Base-by-base conservation (phyloP, 2,113 vertebrate genomes). In the Hemicordylus capensis region DNA sequence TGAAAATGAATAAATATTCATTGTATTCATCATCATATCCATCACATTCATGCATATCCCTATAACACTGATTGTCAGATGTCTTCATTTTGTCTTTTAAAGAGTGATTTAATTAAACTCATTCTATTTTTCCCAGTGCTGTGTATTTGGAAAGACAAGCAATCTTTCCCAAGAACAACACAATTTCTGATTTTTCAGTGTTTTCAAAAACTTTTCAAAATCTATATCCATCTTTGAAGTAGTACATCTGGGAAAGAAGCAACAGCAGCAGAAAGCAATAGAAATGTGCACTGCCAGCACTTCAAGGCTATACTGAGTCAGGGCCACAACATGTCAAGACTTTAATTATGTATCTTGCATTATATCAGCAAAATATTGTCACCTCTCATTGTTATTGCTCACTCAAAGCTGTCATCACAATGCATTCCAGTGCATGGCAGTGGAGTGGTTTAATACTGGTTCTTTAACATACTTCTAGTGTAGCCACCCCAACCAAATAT, bases 351-450 rank as follows among this genome's bases (percentile, higher is more conserved):
- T 88, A 81, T 75, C 85, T 64, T 77, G 1, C 54, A 61, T 85
- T 72, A 37, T 76, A 48, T 73, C 87, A 11, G 51, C 77, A 81
- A 79, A 87, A 72, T 83, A 44, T 54, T 72, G 83, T 14, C 61
- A n/a, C n/a, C 89, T 82, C 3, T 90, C 76, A 64, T 81, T 80
- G 46, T 46, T 6, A 63, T 37, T 80, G 6, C 48, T 92, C 17
- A 72, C 81, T 90, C 76, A 84, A 28, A 84, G 54, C 34, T 83
- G 86, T 87, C 81, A n/a, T n/a, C n/a, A 58, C 17, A 34, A 42
- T 28, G 3, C 76, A 69, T 19, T 69, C 51, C 24, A 77, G n/a
- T 87, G 31, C 4, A 7, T 48, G 17, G 63, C 67, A 86, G 42
- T 12, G 34, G 10, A 76, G 24, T 1, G 11, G 56, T 1, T 31